Percentiles rank a stretch among this genome's conserved stretches.
Evolutionary conservation across 1,140 invertebrate genomes (phyloP).

Genomic region (Pantala flavescens): DNA sequence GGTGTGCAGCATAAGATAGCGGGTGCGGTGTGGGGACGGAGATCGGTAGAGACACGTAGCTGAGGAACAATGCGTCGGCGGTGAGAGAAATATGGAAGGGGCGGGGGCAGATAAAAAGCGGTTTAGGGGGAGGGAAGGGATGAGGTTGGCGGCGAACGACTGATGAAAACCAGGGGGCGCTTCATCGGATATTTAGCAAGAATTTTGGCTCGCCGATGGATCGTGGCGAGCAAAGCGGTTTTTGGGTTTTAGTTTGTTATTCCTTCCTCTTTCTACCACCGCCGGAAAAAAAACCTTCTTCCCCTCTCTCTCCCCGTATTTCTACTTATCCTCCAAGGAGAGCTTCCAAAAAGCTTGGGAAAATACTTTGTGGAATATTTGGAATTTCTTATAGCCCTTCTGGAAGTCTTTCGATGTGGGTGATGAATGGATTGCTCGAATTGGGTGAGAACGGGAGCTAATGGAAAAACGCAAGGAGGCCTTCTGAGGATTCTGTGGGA

Average conservation of each 20-base stretch:
- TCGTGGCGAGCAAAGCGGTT: not conserved
- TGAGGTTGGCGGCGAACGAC: not conserved
- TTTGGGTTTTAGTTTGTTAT: slow-evolving; percentile 1
- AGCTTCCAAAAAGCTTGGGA: no score
- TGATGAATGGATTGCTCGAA: no score
- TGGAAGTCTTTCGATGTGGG: no score
- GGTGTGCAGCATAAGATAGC: not conserved
- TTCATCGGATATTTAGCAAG: slow-evolving; percentile 1
- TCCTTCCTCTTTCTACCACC: not conserved
- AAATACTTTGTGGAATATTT: no score
- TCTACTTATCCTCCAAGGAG: no score
- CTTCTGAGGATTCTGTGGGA: no score
- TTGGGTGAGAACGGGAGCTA: no score
- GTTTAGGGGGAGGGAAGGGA: not conserved
- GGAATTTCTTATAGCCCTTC: no score
- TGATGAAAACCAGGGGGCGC: slow-evolving; percentile 7
- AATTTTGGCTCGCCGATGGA: slow-evolving; percentile 4
- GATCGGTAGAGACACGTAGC: not conserved
- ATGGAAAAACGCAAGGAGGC: no score
- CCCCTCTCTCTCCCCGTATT: not conserved
- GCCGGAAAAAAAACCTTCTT: not conserved
- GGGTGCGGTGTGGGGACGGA: not conserved
- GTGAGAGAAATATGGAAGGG: not conserved
- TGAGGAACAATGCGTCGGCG: not conserved
- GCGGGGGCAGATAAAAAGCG: not conserved